phyloP scores from a whole-genome alignment of 2,113 vertebrate species.

The Platichthys flesus region DNA sequence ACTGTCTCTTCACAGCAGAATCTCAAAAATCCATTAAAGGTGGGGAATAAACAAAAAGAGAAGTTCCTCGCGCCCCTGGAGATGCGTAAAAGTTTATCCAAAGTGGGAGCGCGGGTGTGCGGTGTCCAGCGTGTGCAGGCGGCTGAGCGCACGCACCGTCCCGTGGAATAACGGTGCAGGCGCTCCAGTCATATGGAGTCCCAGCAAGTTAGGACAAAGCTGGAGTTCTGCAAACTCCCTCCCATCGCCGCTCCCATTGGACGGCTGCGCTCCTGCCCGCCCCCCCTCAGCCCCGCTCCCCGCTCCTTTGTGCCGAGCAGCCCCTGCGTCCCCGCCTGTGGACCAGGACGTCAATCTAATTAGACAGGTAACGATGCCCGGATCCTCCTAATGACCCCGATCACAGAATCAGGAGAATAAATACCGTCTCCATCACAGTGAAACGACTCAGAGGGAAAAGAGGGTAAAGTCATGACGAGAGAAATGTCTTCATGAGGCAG shows the following conservation, averaged over 20 bases:
- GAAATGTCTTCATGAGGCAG: too few relatives aligned
- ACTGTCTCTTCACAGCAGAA: slow-evolving; percentile 29
- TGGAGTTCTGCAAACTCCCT: slow-evolving; percentile 75
- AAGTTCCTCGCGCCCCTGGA: slow-evolving; percentile 13
- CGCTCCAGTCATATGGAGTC: slow-evolving; percentile 78
- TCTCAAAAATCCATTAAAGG: background rate
- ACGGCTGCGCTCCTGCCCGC: slow-evolving; percentile 34
- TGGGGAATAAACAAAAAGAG: background rate
- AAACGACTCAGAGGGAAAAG: background rate
- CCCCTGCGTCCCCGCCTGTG: slow-evolving; percentile 23
- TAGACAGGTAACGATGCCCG: slow-evolving; percentile 53
- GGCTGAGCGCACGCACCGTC: slow-evolving; percentile 63
- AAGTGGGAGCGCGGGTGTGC: slow-evolving; percentile 10
- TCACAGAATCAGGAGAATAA: background rate
- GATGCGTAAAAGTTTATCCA: slow-evolving; percentile 56
- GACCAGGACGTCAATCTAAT: slow-evolving; percentile 40
- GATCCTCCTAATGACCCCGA: background rate
- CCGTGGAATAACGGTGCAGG: slow-evolving; percentile 77
- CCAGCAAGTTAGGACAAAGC: slow-evolving; percentile 82
- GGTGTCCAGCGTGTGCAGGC: slow-evolving; percentile 21
- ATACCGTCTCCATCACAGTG: background rate
- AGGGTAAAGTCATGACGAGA: background rate
- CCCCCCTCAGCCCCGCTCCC: slow-evolving; percentile 17
- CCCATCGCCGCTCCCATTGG: slow-evolving; percentile 79
- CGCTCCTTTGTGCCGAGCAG: slow-evolving; percentile 38